These are phyloP conservation scores for Drosophila ochracea DNA, from an alignment of 2,888 invertebrate genomes.

Conservation along the genomic window DNA sequence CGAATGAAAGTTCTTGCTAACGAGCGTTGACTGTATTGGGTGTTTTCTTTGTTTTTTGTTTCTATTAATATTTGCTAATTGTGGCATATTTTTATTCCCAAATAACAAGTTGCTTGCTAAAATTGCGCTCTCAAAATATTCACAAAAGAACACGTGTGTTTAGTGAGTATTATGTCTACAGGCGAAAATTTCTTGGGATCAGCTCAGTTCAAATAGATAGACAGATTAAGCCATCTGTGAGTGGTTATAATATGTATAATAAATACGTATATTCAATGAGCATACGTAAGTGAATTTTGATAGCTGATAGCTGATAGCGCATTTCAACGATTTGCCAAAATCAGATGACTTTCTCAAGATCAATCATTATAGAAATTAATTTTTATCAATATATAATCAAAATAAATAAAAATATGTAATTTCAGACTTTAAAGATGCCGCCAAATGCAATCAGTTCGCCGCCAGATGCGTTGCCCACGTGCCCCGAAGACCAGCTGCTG, in stretches of 20 bases:
- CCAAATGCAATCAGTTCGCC: slow-evolving; percentile 69
- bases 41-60: background rate
- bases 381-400: background rate
- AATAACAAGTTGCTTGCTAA: background rate
- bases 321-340: background rate
- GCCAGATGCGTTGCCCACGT: background rate
- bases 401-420: background rate
- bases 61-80: background rate
- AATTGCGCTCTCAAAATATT: background rate
- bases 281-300: background rate
- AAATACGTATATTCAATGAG: background rate
- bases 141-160: too few species aligned
- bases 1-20: background rate
- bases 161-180: background rate
- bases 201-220: background rate
- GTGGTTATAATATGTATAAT: background rate
- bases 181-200: too few species aligned
- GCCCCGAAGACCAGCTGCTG: slow-evolving; percentile 1
- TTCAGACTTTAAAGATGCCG: slow-evolving; percentile 59
- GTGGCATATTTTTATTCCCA: background rate
- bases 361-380: background rate
- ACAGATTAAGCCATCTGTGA: background rate
- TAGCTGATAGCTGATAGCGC: background rate
- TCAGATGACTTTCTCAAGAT: background rate
- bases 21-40: background rate